Evolutionary conservation across 2,113 vertebrate genomes (phyloP).

Genomic region (Ophthalmolycus amberensis): DNA sequence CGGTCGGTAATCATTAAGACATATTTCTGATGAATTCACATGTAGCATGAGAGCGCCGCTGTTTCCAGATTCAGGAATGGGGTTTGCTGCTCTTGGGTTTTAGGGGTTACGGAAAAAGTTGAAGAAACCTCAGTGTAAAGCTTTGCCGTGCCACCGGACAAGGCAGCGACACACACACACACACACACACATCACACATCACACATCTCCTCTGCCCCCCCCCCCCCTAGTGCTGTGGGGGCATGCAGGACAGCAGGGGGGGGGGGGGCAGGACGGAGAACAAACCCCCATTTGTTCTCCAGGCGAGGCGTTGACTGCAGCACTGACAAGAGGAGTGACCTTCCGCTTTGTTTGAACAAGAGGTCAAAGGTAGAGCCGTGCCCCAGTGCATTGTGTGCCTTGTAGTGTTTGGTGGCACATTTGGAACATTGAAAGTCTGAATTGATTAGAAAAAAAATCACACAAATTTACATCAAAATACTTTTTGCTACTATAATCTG

Average conservation of each 20-base stretch:
- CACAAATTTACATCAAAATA: not conserved
- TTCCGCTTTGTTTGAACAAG: slow-evolving; percentile 78
- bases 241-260: slow-evolving; percentile 53
- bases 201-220: slow-evolving; percentile 43
- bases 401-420: slow-evolving; percentile 78
- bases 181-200: slow-evolving; percentile 45
- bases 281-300: slow-evolving; percentile 79
- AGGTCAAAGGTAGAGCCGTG: slow-evolving; percentile 76
- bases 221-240: slow-evolving; percentile 50
- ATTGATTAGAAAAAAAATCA: slow-evolving; percentile 6
- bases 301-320: slow-evolving; percentile 64
- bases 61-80: not conserved
- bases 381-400: slow-evolving; percentile 73
- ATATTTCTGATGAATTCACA: not conserved
- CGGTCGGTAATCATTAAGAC: not conserved
- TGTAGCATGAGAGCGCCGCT: not conserved
- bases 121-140: slow-evolving; percentile 17
- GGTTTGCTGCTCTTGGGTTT: not conserved
- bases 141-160: slow-evolving; percentile 25
- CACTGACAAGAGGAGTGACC: slow-evolving; percentile 75
- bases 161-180: slow-evolving; percentile 44
- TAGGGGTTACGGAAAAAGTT: slow-evolving; percentile 21
- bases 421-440: slow-evolving; percentile 42
- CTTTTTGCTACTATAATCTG: not conserved
- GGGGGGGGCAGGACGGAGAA: slow-evolving; percentile 66